A percentile compares a stretch with the other conserved stretches of the same genome.
phyloP scores from a whole-genome alignment of 2,888 invertebrate genomes.

The Calephelis perditalis region DNA sequence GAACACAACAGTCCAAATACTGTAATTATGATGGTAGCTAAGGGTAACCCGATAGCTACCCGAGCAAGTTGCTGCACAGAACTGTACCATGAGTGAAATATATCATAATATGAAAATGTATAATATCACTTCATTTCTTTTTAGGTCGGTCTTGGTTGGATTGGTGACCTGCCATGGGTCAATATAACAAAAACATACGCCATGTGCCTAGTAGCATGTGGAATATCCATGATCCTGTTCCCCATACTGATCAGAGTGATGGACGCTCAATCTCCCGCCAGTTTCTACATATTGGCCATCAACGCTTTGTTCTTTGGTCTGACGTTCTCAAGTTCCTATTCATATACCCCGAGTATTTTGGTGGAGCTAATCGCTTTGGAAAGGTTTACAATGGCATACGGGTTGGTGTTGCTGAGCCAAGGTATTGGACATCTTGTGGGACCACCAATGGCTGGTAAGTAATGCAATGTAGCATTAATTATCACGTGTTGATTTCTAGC shows the following conservation, averaged over 20 bases:
- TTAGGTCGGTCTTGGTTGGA: constrained; percentile 90
- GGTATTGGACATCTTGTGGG: constrained; percentile 95
- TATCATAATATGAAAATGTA: no score
- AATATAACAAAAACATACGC: constrained; percentile 92
- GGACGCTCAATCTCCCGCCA: constrained; percentile 52
- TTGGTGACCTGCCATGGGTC: constrained; percentile 92
- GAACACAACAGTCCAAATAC: no score
- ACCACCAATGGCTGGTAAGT: constrained; percentile 93
- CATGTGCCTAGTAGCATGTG: constrained; percentile 84
- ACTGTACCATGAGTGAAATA: no score
- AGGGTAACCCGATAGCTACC: no score
- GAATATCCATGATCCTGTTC: constrained; percentile 79
- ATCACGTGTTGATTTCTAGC: no score
- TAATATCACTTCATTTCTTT: constrained; percentile 4
- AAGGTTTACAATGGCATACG: constrained; percentile 95
- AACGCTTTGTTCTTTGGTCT: constrained; percentile 88
- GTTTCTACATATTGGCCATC: constrained; percentile 70
- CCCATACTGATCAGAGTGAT: constrained; percentile 68
- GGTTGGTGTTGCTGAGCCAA: constrained; percentile 91
- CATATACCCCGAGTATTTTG: constrained; percentile 93
- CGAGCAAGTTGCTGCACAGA: no score
- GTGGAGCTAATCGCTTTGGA: constrained; percentile 94
- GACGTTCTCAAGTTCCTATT: constrained; percentile 94
- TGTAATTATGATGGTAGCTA: no score
- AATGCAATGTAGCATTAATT: not conserved